Percentiles rank a stretch among this genome's conserved stretches.
phyloP scores from a whole-genome alignment of 37 sponge, comb jelly and placozoan species.

The Agelas oroides region DNA sequence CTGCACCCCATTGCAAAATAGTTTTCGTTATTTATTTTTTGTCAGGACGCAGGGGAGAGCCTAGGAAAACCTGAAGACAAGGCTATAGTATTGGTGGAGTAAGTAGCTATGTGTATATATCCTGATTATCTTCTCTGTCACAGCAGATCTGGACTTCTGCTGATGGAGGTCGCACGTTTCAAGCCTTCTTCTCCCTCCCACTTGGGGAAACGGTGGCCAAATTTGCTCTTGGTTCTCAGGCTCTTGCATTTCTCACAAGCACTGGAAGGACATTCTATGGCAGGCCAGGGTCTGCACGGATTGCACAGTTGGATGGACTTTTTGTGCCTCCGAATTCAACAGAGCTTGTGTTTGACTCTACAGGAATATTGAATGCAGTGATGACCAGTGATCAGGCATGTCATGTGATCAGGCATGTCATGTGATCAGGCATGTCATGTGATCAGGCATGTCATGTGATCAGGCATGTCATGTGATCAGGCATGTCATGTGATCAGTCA shows the following conservation, averaged over 20 bases:
- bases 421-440: too few relatives aligned
- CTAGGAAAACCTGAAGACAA: too few relatives aligned
- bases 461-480: too few relatives aligned
- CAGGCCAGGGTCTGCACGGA: neutral
- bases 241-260: slow-evolving; percentile 8
- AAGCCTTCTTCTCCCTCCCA: neutral
- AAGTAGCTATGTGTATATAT: neutral
- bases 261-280: neutral
- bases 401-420: too few relatives aligned
- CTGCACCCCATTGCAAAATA: too few relatives aligned
- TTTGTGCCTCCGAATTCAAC: neutral
- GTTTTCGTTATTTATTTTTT: too few relatives aligned
- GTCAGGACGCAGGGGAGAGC: too few relatives aligned
- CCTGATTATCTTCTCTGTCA: neutral
- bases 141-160: neutral
- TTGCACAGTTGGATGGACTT: neutral
- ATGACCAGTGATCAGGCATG: neutral
- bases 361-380: neutral
- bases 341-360: neutral
- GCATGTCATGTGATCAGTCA: too few relatives aligned
- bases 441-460: too few relatives aligned
- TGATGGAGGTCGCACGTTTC: neutral
- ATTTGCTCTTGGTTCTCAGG: neutral
- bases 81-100: too few relatives aligned
- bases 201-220: neutral